Evolutionary conservation across 2,797 vertebrate species (phyloP).

Genomic region (Eremophila alpestris): DNA sequence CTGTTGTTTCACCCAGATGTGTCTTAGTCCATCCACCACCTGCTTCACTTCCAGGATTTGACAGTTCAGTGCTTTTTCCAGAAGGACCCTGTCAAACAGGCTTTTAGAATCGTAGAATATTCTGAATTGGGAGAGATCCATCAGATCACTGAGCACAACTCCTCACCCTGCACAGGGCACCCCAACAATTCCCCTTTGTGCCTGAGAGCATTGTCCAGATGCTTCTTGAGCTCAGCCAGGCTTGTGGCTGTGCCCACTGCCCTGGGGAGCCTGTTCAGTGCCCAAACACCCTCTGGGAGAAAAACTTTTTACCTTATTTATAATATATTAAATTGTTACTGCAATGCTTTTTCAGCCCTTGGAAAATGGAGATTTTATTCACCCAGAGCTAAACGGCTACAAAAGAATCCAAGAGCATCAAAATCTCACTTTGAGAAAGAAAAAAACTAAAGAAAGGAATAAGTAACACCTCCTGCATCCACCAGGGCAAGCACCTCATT

Average conservation of each 20-base stretch:
- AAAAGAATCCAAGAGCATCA: not conserved
- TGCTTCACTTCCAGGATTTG: not conserved
- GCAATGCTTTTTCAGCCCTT: not conserved
- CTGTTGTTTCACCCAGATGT: rapidly evolving
- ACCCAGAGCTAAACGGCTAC: not conserved
- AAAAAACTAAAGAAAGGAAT: not conserved
- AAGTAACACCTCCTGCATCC: not conserved
- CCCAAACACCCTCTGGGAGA: not conserved
- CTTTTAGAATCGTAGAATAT: not conserved
- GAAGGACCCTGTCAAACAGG: not conserved
- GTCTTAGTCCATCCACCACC: not conserved
- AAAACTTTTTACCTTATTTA: not conserved
- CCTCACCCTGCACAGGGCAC: not conserved
- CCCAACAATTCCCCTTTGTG: rapidly evolving
- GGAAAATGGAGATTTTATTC: not conserved
- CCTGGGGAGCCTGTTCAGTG: not conserved
- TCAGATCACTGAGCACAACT: rapidly evolving
- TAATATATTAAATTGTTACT: not conserved
- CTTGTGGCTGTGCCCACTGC: not conserved
- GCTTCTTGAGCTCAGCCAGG: not conserved
- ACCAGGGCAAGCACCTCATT: not conserved
- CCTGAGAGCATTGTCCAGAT: not conserved
- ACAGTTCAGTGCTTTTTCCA: not conserved
- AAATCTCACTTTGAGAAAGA: not conserved
- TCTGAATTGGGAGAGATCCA: not conserved